A percentile compares a stretch with the other conserved stretches of the same genome.
Conservation (phyloP, 2,888 invertebrate genomes). For the Cheilosia impressa region DNA sequence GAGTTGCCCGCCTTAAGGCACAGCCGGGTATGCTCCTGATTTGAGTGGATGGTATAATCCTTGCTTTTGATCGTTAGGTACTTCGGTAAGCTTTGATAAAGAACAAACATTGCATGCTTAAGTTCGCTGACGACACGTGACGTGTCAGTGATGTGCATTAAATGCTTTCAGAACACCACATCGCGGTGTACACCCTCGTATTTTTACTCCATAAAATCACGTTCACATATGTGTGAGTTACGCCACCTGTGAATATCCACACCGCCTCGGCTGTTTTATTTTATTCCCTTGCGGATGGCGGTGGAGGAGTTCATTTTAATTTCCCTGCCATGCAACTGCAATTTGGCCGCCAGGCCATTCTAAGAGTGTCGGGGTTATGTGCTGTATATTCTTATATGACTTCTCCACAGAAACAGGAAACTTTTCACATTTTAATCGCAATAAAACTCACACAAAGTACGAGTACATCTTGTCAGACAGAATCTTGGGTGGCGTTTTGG, state of each 20-base stretch:
- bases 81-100: constrained; percentile 28
- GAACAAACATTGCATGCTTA: constrained; percentile 43
- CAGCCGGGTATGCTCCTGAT: constrained; percentile 21
- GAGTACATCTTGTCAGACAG: constrained; percentile 63
- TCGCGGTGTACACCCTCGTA: background rate
- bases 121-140: constrained; percentile 55
- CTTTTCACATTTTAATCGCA: constrained; percentile 73
- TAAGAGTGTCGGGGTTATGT: constrained; percentile 30
- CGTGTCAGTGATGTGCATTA: constrained; percentile 64
- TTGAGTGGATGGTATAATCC: constrained; percentile 33
- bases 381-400: constrained; percentile 11
- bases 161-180: constrained; percentile 36
- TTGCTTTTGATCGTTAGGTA: constrained; percentile 30
- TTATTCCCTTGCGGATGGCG: constrained; percentile 6
- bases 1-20: constrained; percentile 25
- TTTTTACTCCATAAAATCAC: background rate
- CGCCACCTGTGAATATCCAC: background rate
- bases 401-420: constrained; percentile 47
- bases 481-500: constrained; percentile 28
- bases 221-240: background rate
- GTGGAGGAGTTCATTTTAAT: constrained; percentile 13
- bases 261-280: background rate
- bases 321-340: constrained; percentile 40
- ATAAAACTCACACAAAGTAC: constrained; percentile 63
- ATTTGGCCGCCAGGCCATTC: constrained; percentile 29